Conservation (phyloP, 2,113 vertebrate genomes). For the Pseudorasbora parva region DNA sequence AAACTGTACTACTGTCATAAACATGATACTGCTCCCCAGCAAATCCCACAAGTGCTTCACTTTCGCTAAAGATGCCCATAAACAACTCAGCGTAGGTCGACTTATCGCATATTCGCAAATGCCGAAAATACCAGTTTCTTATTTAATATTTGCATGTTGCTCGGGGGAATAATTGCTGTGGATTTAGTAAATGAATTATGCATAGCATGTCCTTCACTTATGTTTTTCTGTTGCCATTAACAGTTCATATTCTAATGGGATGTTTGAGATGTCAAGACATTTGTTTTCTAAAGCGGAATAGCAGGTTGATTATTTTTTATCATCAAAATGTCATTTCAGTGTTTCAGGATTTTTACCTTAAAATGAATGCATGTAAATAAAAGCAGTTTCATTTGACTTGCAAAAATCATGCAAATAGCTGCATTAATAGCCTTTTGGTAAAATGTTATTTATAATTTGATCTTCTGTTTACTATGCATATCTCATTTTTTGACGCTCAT, state of each 20-base stretch:
- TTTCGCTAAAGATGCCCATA: constrained; percentile 9
- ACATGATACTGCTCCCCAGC: constrained; percentile 28
- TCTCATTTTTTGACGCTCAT: background rate
- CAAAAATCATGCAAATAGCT: background rate
- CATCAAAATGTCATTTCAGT: background rate
- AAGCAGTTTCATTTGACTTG: background rate
- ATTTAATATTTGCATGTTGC: constrained; percentile 33
- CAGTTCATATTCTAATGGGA: constrained; percentile 27
- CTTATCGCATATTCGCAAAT: background rate
- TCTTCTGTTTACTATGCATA: background rate
- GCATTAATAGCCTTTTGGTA: background rate
- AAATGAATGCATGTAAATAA: background rate
- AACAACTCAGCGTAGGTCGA: background rate
- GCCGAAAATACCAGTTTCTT: background rate
- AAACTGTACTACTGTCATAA: constrained; percentile 33
- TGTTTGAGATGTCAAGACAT: constrained; percentile 11
- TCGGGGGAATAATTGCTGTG: constrained; percentile 16
- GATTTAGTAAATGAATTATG: constrained; percentile 37
- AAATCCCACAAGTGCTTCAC: constrained; percentile 24
- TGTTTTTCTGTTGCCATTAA: constrained; percentile 4
- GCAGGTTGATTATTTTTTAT: background rate
- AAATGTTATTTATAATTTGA: background rate
- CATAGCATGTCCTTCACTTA: background rate
- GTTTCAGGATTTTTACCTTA: background rate
- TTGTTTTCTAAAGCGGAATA: background rate